phyloP scores from a whole-genome alignment of 2,888 invertebrate species.

The Antheraea yamamai region DNA sequence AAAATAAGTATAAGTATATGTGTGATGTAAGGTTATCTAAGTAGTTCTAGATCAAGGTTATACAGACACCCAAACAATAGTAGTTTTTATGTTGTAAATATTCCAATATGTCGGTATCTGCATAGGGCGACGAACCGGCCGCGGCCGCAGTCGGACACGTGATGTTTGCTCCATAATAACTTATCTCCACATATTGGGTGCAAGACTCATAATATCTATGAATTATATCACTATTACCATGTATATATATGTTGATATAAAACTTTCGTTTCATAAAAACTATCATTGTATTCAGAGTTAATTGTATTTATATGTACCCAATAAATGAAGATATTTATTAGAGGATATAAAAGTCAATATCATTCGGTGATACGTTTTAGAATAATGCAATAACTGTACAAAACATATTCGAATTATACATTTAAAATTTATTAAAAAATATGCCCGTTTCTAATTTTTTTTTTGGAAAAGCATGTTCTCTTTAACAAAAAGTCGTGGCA shows the following conservation, averaged over 20 bases:
- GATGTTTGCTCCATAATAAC: background rate
- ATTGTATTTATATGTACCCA: too few relatives aligned
- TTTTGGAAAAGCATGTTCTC: too few relatives aligned
- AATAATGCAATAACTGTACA: too few relatives aligned
- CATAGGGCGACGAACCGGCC: background rate
- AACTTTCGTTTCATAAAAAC: too few relatives aligned
- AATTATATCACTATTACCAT: background rate
- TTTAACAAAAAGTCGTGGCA: too few relatives aligned
- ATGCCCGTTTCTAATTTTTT: too few relatives aligned
- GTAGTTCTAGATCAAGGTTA: slow-evolving; percentile 2
- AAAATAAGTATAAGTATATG: background rate
- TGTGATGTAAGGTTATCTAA: background rate
- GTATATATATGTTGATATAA: background rate
- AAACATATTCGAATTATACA: too few relatives aligned
- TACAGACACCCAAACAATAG: background rate
- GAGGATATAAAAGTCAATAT: too few relatives aligned
- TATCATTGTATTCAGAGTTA: too few relatives aligned
- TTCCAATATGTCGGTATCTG: background rate
- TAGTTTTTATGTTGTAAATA: slow-evolving; percentile 7
- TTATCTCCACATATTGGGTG: background rate
- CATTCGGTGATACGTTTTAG: too few relatives aligned
- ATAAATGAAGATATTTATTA: too few relatives aligned
- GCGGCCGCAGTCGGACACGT: background rate
- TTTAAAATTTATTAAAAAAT: too few relatives aligned
- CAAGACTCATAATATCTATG: background rate